Evolutionary conservation across 1,140 invertebrate species (phyloP).

Genomic region (Caenorhabditis briggsae): DNA sequence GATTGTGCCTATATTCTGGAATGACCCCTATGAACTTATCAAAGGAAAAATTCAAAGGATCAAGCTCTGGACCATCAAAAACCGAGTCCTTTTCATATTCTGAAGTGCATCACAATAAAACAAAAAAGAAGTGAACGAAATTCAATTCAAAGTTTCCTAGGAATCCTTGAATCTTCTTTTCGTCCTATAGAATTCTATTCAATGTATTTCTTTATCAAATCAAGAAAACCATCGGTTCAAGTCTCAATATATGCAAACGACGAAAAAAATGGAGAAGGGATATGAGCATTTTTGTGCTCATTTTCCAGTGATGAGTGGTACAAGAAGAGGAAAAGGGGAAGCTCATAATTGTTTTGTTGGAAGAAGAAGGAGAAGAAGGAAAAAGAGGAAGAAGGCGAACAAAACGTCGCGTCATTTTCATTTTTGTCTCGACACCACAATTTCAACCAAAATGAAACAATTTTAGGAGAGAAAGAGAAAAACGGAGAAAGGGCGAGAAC

Average conservation of each 20-base stretch:
- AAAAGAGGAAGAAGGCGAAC: neutral
- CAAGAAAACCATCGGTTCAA: neutral
- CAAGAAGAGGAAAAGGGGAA: neutral
- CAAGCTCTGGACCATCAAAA: neutral
- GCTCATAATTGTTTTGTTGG: constrained; percentile 47
- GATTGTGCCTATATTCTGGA: too few relatives aligned
- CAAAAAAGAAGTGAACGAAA: constrained; percentile 34
- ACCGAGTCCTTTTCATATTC: neutral
- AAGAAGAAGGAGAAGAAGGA: neutral
- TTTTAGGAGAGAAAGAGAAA: neutral
- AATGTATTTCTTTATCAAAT: constrained; percentile 8
- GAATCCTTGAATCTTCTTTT: neutral
- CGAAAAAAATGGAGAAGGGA: neutral
- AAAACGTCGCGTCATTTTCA: constrained; percentile 29
- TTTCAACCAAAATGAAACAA: constrained; percentile 18
- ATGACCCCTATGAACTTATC: too few relatives aligned
- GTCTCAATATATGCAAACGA: neutral
- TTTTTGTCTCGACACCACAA: constrained; percentile 2
- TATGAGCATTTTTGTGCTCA: constrained; percentile 46
- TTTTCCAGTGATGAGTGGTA: constrained; percentile 43
- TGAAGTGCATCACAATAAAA: constrained; percentile 34
- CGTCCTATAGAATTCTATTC: constrained; percentile 26
- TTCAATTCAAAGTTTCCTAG: constrained; percentile 23
- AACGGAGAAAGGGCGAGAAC: neutral
- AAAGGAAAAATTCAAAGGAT: neutral